Evolutionary conservation across 2,113 vertebrate species (phyloP).

Genomic region (Eira barbara): DNA sequence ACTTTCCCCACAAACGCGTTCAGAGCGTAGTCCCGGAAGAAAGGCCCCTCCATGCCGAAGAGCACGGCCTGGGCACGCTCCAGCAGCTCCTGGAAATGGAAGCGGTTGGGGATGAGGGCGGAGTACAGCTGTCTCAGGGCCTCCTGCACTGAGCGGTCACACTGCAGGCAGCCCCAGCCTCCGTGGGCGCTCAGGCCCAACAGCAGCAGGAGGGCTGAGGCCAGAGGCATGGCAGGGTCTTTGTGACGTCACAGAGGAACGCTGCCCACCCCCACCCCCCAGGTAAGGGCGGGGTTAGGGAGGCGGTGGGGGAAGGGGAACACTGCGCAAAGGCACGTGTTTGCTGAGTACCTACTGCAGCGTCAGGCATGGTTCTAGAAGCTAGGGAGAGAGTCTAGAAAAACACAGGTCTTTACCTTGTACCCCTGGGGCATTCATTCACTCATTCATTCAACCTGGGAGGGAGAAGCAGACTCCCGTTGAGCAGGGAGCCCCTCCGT

Average conservation of each 20-base stretch:
- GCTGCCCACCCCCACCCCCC: neutral
- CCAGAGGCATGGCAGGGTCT: neutral
- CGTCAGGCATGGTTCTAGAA: neutral
- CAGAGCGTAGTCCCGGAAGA: slow-evolving; percentile 71
- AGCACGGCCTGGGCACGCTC: slow-evolving; percentile 53
- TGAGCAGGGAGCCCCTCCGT: too few species aligned
- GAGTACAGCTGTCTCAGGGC: slow-evolving; percentile 37
- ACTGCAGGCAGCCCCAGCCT: slow-evolving; percentile 69
- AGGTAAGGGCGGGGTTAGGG: neutral
- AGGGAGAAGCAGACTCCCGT: too few species aligned
- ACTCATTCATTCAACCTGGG: too few species aligned
- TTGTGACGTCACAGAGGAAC: neutral
- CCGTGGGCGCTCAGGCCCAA: neutral
- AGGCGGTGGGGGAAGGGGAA: neutral
- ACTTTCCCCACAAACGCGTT: slow-evolving; percentile 67
- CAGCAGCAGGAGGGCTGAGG: neutral
- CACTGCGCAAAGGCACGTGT: neutral
- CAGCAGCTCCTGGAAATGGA: neutral
- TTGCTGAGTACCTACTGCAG: neutral
- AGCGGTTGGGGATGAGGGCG: neutral
- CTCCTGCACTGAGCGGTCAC: neutral
- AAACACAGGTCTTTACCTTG: too few species aligned
- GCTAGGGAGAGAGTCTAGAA: neutral
- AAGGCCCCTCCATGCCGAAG: slow-evolving; percentile 63
- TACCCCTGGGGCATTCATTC: neutral